Base-by-base conservation (phyloP, 2,797 vertebrate species). In the Sebastes minor region DNA sequence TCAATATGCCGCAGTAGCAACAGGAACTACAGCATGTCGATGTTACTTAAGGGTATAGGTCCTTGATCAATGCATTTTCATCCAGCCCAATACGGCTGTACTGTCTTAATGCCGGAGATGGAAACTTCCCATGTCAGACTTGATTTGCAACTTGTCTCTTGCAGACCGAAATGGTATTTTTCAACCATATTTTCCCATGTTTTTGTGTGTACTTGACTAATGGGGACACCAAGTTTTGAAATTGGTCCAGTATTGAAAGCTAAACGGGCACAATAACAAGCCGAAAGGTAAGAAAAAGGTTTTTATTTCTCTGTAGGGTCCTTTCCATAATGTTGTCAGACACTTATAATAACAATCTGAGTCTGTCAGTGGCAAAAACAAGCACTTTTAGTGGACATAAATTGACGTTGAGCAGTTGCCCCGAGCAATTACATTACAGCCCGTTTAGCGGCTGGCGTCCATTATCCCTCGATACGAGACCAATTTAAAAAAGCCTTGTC, bases 61-160 rank as follows among this genome's bases (percentile, higher is more conserved):
- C 49, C 53, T 74, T 69, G 63, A 81, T 76, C 62, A 27, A 38
- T 68, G 20, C 23, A n/a, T 85, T 82, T 65, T 32, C 20, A 25
- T 64, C 28, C 27, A 78, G 11, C 35, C 22, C 13, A 22, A 23
- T 64, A 14, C 42, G 1, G 30, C 46, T 60, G 23, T 12, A 14
- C 23, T 4, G 32, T 67, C 18, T 56, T 56, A 66, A 81, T 71
- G 60, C 46, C 27, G 67, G 22, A 33, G 18, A 83, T 35, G 14
- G 25, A 33, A 71, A 38, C 46, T 56, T 52, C 62, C n/a, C 52
- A 61, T 10, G 25, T 67, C 8, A 61, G n/a, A 55, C 27, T 32
- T 62, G 33, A 68, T 71, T 42, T 67, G 33, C 16, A 27, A 49
- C 13, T 25, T 64, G 8, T 49, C 60, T 61, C 10, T 9, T n/a